Conservation (phyloP, 2,888 invertebrate species). For the Mamestra brassicae region DNA sequence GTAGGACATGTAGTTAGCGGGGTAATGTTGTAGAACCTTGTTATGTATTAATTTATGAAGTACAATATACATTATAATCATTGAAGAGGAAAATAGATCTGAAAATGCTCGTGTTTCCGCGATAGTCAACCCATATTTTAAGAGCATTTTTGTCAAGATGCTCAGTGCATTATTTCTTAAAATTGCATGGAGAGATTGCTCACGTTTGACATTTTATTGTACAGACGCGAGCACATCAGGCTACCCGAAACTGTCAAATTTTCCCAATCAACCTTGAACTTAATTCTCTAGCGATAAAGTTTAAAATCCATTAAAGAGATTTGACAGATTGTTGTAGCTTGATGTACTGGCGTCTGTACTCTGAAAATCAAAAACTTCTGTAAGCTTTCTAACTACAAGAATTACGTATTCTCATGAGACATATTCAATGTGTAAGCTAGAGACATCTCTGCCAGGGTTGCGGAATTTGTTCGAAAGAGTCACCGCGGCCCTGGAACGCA, state of each 20-base stretch:
- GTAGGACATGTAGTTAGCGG: constrained; percentile 17
- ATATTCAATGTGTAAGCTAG: background rate
- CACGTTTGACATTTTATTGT: background rate
- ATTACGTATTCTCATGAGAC: background rate
- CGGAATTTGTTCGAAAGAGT: too few relatives aligned
- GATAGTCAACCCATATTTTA: background rate
- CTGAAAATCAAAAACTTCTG: too few relatives aligned
- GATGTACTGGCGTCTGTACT: too few relatives aligned
- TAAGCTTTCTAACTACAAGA: background rate
- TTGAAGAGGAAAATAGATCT: background rate
- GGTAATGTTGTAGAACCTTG: constrained; percentile 30
- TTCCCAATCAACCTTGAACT: too few relatives aligned
- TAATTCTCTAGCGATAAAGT: too few relatives aligned
- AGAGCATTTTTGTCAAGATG: background rate
- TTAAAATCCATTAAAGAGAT: too few relatives aligned
- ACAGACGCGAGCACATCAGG: too few relatives aligned
- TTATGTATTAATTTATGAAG: constrained; percentile 3
- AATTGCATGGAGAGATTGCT: background rate
- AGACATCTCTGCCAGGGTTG: background rate
- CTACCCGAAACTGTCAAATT: too few relatives aligned
- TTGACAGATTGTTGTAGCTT: too few relatives aligned
- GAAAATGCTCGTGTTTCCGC: background rate
- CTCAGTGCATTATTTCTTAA: background rate
- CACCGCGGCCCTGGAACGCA: too few relatives aligned
- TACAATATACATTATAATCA: background rate